Evolutionary conservation across 2,113 vertebrate genomes (phyloP), one percentile per base, ranked within the genome.

Genomic region (Cygnus buccinator): DNA sequence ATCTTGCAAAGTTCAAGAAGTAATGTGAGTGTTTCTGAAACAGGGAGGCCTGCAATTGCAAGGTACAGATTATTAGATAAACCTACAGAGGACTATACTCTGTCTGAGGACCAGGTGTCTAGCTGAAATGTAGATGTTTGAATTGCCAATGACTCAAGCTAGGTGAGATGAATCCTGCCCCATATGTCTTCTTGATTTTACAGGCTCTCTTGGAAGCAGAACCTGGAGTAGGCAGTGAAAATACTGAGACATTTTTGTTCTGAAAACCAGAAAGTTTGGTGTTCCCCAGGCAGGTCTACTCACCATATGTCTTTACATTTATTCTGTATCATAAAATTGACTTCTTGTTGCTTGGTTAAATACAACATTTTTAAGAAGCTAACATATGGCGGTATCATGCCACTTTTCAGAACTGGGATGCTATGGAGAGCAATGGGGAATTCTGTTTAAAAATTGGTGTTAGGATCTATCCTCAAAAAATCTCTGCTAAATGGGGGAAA

Each of bases 221-320:
- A 57, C 44, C 87, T 89, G 72, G 75, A 90, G 65, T 85, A 96
- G 93, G 92, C 91, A 95, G 87, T 65, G 84, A 93, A 96, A 95
- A 95, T 68, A 91, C 87, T 33, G 61, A 92, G 84, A 84, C 15
- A 46, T 91, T 95, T 96, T 95, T 96, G 37, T 87, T 95, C 94
- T 0, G 0, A 68, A 84, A 84, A 89, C 33, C 89, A 91, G 57
- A 84, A 93, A 95, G 41, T 93, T 92, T 91, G 96, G 90, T 96
- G 81, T 94, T 90, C 66, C 94, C 93, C 71, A 86, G 80, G 74
- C 74, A 96, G 84, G 84, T 96, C 96, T 97, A 90, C 37, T 96
- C 91, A 90, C 95, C 92, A 95, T 96, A 96, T 96, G 95, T 95
- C 92, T 97, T 96, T 97, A 95, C 80, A 95, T 91, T 95, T 96